Evolutionary conservation across 1,140 invertebrate species (phyloP).

Genomic region (Stegodyphus mimosarum): DNA sequence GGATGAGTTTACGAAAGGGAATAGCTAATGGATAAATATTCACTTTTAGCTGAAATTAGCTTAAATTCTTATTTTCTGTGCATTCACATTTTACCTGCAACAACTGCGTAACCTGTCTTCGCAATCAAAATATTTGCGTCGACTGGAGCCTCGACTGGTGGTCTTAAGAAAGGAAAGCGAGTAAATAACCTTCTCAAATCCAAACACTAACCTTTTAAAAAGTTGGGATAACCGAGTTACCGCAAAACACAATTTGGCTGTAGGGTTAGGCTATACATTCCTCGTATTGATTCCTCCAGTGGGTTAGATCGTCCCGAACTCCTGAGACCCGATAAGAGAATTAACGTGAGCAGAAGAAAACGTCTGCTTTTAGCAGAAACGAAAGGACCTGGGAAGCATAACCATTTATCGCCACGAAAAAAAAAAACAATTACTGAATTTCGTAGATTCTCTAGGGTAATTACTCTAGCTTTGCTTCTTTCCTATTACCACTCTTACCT

Average conservation of each 20-base stretch:
- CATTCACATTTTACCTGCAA: no score
- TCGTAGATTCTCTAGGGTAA: conserved; percentile 1
- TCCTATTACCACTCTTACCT: conserved; percentile 13
- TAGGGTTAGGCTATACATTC: background rate
- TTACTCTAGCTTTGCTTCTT: background rate
- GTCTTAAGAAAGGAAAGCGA: no score
- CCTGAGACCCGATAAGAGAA: background rate
- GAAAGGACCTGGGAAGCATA: background rate
- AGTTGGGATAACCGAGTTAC: no score
- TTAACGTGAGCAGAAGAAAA: background rate
- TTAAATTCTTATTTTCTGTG: no score
- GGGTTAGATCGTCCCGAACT: background rate
- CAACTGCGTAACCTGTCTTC: no score
- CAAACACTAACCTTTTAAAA: no score
- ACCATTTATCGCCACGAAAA: background rate
- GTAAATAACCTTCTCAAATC: no score
- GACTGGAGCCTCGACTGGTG: no score
- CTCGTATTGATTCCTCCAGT: background rate
- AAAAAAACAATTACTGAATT: background rate
- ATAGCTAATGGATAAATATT: no score
- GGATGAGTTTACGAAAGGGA: no score
- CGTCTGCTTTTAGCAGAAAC: background rate
- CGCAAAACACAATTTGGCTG: background rate
- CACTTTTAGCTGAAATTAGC: no score
- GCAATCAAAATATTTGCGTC: no score